Evolutionary conservation across 2,113 vertebrate species (phyloP).

Genomic region (Holacanthus passer): DNA sequence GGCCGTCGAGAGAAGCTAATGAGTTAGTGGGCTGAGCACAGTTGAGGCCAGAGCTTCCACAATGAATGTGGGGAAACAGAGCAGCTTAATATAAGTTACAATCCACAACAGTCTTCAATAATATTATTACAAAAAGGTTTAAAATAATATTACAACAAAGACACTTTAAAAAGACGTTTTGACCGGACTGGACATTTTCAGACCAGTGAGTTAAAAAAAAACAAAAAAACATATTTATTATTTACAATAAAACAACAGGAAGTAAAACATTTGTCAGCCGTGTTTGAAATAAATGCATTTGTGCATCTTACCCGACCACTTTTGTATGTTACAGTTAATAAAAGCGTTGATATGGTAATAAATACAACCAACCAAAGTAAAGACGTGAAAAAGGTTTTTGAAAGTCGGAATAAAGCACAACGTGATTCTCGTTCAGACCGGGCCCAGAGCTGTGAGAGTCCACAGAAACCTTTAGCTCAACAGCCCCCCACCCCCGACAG

Average conservation of each 20-base stretch:
- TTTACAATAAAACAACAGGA: conserved; percentile 33
- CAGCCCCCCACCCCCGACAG: neutral
- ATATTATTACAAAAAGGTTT: conserved; percentile 21
- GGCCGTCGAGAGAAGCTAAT: conserved; percentile 9
- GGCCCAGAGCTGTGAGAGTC: conserved; percentile 1
- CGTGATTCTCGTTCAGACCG: neutral
- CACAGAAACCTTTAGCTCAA: neutral
- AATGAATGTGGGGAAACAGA: neutral
- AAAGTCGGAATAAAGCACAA: conserved; percentile 6
- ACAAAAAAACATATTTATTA: neutral
- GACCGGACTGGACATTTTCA: neutral
- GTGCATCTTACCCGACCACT: neutral
- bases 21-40: conserved; percentile 5
- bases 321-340: conserved; percentile 2
- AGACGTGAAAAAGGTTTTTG: conserved; percentile 9
- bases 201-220: neutral
- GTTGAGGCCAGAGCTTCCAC: conserved; percentile 17
- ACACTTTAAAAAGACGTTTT: neutral
- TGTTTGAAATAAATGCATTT: conserved; percentile 47
- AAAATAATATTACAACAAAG: conserved; percentile 20
- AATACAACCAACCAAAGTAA: conserved; percentile 30
- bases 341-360: conserved; percentile 33
- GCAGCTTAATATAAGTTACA: conserved; percentile 59
- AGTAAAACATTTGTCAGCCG: conserved; percentile 22
- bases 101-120: conserved; percentile 35